A percentile compares a stretch with the other conserved stretches of the same genome.
phyloP scores from a whole-genome alignment of 64 coral and sea anemone species.

The Hydrozoanthus tunicans region DNA sequence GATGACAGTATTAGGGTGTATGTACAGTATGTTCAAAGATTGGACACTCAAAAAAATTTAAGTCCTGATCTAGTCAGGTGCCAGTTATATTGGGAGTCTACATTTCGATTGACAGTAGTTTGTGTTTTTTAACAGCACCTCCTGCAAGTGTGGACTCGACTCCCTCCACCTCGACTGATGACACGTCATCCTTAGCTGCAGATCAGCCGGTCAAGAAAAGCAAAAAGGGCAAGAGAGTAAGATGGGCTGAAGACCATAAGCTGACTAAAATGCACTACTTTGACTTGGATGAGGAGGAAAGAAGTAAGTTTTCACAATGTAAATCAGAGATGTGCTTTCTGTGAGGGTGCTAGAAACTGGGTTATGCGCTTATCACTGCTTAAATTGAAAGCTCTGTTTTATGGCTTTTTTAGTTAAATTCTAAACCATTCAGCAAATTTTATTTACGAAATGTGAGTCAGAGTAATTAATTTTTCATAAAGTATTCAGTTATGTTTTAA shows the following conservation, averaged over 20 bases:
- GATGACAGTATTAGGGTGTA: no score
- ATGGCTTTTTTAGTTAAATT: no score
- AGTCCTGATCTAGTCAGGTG: no score
- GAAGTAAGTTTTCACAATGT: conserved; percentile 53
- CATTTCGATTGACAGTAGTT: not conserved
- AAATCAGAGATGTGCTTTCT: not conserved
- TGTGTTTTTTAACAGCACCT: conserved; percentile 17
- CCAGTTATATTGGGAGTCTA: not conserved
- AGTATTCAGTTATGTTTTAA: no score
- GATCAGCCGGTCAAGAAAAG: conserved; percentile 79
- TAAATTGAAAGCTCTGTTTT: no score
- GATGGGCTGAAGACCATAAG: conserved; percentile 78
- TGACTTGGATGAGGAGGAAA: conserved; percentile 92
- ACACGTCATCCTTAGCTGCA: conserved; percentile 14
- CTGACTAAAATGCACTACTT: conserved; percentile 78
- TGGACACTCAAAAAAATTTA: no score
- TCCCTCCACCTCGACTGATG: conserved; percentile 56
- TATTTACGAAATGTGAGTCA: no score
- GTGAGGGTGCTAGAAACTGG: no score
- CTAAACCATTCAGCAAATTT: no score
- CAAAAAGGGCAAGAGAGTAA: conserved; percentile 66
- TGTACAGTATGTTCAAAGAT: no score
- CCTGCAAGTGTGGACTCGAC: conserved; percentile 56
- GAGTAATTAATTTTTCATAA: no score
- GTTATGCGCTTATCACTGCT: no score